Evolutionary conservation across 2,113 vertebrate genomes (phyloP), one percentile per base, ranked within the genome.

Genomic region (Microtus ochrogaster): DNA sequence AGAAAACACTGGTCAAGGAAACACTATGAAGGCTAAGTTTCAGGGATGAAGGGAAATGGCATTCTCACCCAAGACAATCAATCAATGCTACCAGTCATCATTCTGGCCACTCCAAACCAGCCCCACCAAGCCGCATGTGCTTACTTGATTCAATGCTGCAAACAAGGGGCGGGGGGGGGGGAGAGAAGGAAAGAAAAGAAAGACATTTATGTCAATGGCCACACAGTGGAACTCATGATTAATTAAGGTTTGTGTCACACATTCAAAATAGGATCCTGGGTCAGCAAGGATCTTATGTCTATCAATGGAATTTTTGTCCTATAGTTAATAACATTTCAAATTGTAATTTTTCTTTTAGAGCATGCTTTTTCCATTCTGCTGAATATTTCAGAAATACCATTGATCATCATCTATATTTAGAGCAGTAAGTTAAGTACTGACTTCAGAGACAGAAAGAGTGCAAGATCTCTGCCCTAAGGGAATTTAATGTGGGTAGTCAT

Each of bases 161-260:
- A n/a, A n/a, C n/a, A n/a, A n/a, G n/a, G n/a, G n/a, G n/a, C n/a
- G n/a, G n/a, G n/a, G 4, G 16, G 55, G 52, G 55, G 4, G 55
- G 14, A 14, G 0, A 10, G 33, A 49, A 83, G 95, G 13, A n/a
- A 70, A 70, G 33, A 11, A 63, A 58, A 8, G 1, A 61, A 82
- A 39, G 79, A 41, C 24, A 16, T 97, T 97, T 93, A 82, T 96
- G 81, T 91, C 73, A 96, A 49, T 96, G 77, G 97, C 91, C 84
- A 22, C 63, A 83, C 24, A 61, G 2, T 44, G 84, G 86, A 97
- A 97, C 63, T 96, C 82, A 72, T 6, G 22, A 84, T 1, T 97
- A 97, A 79, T 83, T 63, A 83, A 11, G 58, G 58, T 88, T 89
- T 95, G 78, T 61, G 95, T 95, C 21, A 70, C 26, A n/a, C 70